A percentile compares a stretch with the other conserved stretches of the same genome.
These are phyloP conservation scores for Elysia chlorotica DNA, from an alignment of 1,140 invertebrate genomes.

Conservation along the genomic window DNA sequence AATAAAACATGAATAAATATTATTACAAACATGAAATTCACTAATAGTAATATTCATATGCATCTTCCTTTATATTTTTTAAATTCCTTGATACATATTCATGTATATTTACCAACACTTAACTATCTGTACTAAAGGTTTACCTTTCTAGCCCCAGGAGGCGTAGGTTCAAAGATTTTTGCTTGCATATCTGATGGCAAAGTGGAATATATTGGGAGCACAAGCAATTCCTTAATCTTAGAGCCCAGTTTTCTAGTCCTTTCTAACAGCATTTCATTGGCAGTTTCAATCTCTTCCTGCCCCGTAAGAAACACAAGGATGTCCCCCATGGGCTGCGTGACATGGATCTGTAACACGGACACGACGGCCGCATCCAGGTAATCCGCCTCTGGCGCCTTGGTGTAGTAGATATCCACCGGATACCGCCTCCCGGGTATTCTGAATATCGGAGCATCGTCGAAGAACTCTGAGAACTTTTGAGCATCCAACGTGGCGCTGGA, in stretches of 20 bases:
- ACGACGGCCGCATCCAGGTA: conserved; percentile 97
- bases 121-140: too few relatives aligned
- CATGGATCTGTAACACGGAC: conserved; percentile 96
- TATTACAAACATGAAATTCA: too few relatives aligned
- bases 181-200: conserved; percentile 98
- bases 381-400: conserved; percentile 97
- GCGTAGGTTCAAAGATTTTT: conserved; percentile 96
- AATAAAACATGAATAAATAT: too few relatives aligned
- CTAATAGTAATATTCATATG: too few relatives aligned
- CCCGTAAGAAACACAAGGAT: conserved; percentile 97
- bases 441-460: conserved; percentile 98
- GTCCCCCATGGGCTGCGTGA: conserved; percentile 87
- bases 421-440: conserved; percentile 87
- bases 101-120: too few relatives aligned
- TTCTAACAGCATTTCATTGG: conserved; percentile 90
- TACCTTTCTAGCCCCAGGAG: conserved; percentile 86
- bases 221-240: conserved; percentile 90
- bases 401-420: conserved; percentile 96
- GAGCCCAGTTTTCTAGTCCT: conserved; percentile 86
- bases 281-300: conserved; percentile 93
- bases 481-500: conserved; percentile 98
- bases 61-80: too few relatives aligned
- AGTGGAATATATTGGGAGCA: conserved; percentile 97
- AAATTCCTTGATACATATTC: too few relatives aligned
- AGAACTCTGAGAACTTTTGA: conserved; percentile 97